Evolutionary conservation across 2,797 vertebrate genomes (phyloP).

Genomic region (Galago senegalensis): DNA sequence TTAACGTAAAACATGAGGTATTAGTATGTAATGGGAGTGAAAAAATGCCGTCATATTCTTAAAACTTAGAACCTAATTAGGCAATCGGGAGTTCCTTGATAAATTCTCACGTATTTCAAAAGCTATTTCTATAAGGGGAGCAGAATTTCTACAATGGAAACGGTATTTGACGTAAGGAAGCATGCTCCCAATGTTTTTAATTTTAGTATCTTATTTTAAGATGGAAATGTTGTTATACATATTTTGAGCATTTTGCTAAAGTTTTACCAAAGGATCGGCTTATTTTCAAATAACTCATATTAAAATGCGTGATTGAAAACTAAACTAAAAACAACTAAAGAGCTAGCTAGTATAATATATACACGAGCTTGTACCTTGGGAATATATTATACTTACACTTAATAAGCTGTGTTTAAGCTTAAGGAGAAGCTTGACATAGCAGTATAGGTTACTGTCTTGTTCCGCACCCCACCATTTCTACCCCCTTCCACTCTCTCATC

Average conservation of each 20-base stretch:
- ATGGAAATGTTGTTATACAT: background rate
- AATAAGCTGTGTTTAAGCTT: background rate
- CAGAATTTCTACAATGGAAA: background rate
- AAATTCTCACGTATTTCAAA: conserved; percentile 18
- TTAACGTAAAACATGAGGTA: conserved; percentile 8
- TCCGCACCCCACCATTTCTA: background rate
- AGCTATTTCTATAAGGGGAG: background rate
- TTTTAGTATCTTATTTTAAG: background rate
- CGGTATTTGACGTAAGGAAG: background rate
- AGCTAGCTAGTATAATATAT: background rate
- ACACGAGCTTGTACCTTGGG: background rate
- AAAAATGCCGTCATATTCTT: conserved; percentile 32
- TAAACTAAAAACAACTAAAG: background rate
- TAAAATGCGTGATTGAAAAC: background rate
- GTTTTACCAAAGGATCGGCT: background rate
- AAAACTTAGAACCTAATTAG: background rate
- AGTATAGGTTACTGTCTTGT: background rate
- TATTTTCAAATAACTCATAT: conserved; percentile 33
- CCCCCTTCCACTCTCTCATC: background rate
- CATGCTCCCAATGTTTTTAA: background rate
- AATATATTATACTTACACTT: conserved; percentile 6
- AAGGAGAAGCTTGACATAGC: background rate
- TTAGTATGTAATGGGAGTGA: background rate
- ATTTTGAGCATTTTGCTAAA: conserved; percentile 38
- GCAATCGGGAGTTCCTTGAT: background rate